Evolutionary conservation across 2,888 invertebrate genomes (phyloP), one percentile per base, ranked within the genome.

Genomic region (Meiosimyza decipiens): DNA sequence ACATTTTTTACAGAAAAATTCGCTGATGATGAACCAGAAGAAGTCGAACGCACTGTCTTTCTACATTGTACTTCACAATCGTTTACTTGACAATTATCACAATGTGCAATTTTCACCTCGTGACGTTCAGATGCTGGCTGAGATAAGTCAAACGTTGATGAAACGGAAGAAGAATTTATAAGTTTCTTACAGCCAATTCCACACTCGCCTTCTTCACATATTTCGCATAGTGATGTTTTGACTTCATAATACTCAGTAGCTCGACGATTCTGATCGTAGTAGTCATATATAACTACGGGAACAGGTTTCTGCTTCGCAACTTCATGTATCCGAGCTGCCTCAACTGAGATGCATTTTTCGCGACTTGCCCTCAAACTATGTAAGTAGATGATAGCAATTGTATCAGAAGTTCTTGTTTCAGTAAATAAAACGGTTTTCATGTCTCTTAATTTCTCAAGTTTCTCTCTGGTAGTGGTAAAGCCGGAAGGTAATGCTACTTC

Each of bases 401-500:
- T 85, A 85, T 92, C 91, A 2, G 89, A 90, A 74, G 93, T 90
- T 82, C 90, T 91, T 0, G 92, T 92, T 85, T 94, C 93, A 6
- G 93, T 91, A 75, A 91, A 89, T 82, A 85, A 86, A 2, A 87
- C 85, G 62, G 80, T 82, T 80, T 90, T 89, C 77, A 89, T 88
- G 15, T 77, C 71, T 65, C 80, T 77, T 59, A 92, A 86, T 78
- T 90, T 90, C 6, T 92, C 93, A 49, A 95, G 87, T 0, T 92
- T 93, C 80, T 92, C 92, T 77, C 91, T 87, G 79, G 96, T 95
- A 0, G 95, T 94, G 0, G 94, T 91, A 84, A 94, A 98, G 15
- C 98, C 97, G 1, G 96, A 96, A 0, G 97, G 96, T 73, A 98
- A 89, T 75, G 92, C 92, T 0, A 97, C 93, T 82, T 96, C 96